Conservation (phyloP, 2,888 invertebrate species). For the Lumbricus terrestris region DNA sequence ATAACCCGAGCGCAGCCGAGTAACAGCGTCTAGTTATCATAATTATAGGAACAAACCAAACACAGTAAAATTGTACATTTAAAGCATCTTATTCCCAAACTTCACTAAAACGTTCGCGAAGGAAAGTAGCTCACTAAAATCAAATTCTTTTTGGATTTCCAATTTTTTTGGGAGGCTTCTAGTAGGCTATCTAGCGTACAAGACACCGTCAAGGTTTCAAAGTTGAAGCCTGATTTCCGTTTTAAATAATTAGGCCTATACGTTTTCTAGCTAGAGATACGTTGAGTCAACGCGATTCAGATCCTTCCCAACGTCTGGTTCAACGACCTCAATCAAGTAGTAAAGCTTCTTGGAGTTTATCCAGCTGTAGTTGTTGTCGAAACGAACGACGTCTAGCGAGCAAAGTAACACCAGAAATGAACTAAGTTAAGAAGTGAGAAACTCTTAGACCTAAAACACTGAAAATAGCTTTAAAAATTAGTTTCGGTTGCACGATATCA, state of each 20-base stretch:
- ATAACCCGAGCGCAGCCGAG: no score
- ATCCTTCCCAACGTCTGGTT: constrained; percentile 20
- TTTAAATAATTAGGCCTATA: no score
- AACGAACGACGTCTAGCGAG: constrained; percentile 32
- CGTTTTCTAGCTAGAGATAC: background rate
- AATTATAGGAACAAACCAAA: no score
- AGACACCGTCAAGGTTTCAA: no score
- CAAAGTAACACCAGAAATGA: background rate
- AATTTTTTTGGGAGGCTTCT: no score
- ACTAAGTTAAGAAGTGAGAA: no score
- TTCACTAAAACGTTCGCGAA: background rate
- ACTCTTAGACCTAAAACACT: no score
- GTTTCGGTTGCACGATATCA: background rate
- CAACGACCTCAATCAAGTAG: constrained; percentile 31
- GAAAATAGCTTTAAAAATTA: no score
- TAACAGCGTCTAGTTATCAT: no score
- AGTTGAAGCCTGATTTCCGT: no score
- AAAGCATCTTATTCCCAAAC: background rate
- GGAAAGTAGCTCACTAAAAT: background rate
- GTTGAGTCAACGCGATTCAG: background rate
- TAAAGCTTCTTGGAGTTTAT: constrained; percentile 33
- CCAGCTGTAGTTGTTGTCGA: constrained; percentile 40
- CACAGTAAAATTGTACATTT: background rate
- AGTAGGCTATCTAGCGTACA: no score
- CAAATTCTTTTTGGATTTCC: background rate